Conservation (phyloP, 2,797 vertebrate species). For the Neostethus bicornis region DNA sequence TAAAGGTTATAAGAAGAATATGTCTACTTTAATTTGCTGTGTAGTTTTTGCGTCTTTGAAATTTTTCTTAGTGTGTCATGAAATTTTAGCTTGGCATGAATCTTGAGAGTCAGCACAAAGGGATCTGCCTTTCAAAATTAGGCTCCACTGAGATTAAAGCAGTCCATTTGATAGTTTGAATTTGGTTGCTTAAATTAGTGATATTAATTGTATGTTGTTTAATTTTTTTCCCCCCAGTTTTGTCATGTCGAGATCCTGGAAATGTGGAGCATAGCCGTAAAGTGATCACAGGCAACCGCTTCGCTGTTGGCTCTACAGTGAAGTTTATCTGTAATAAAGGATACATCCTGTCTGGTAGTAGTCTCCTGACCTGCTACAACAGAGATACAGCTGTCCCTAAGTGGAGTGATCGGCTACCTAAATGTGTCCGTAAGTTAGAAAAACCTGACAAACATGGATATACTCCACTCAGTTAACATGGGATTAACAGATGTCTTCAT, state of each 20-base stretch:
- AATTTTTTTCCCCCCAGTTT: constrained; percentile 73
- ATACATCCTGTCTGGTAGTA: constrained; percentile 85
- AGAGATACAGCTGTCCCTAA: constrained; percentile 89
- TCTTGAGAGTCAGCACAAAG: too few species aligned
- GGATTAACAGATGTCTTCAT: neutral
- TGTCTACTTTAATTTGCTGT: too few species aligned
- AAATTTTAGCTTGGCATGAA: too few species aligned
- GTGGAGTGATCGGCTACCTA: constrained; percentile 93
- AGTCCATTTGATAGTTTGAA: too few species aligned
- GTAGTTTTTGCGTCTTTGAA: too few species aligned
- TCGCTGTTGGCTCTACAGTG: constrained; percentile 87
- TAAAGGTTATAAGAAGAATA: too few species aligned
- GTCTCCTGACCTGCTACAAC: constrained; percentile 89
- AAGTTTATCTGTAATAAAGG: constrained; percentile 94
- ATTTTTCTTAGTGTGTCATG: too few species aligned
- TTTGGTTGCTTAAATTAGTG: too few species aligned
- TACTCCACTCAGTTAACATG: neutral
- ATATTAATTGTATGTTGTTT: too few species aligned
- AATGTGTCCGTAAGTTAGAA: constrained; percentile 83
- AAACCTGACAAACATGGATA: neutral
- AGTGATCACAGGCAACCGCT: constrained; percentile 85
- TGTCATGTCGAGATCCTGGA: constrained; percentile 91
- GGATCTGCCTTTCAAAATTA: too few species aligned
- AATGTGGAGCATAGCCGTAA: constrained; percentile 90
- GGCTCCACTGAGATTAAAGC: too few species aligned